Percentiles rank a stretch among this genome's conserved stretches.
phyloP scores from a whole-genome alignment of 2,113 vertebrate genomes.

The Butorides virescens region DNA sequence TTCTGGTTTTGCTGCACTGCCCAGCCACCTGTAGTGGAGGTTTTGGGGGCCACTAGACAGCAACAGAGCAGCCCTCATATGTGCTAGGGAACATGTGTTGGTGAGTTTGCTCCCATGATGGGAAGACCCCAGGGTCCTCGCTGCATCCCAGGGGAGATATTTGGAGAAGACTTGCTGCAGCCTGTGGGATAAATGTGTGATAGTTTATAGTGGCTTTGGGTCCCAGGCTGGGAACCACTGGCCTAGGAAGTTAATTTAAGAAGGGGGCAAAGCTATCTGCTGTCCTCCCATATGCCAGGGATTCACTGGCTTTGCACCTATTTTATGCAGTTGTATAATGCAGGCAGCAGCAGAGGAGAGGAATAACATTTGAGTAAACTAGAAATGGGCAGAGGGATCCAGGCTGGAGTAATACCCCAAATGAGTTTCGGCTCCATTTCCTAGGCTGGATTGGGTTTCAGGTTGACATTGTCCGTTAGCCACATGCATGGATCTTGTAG shows the following conservation, averaged over 20 bases:
- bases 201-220: neutral
- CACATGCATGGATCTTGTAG: neutral
- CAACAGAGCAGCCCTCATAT: neutral
- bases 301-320: neutral
- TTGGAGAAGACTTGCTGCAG: neutral
- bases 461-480: neutral
- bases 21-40: neutral
- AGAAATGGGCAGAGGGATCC: neutral
- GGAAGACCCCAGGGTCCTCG: neutral
- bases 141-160: neutral
- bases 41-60: neutral
- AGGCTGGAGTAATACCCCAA: neutral
- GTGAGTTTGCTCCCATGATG: neutral
- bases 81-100: neutral
- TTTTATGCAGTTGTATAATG: neutral
- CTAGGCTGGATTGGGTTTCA: neutral
- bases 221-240: neutral
- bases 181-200: neutral
- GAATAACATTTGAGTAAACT: neutral
- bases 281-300: neutral
- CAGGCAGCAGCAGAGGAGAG: neutral
- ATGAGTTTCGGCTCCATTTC: neutral
- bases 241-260: neutral
- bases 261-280: neutral
- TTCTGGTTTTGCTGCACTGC: neutral